Evolutionary conservation across 2,888 invertebrate genomes (phyloP), one percentile per base, ranked within the genome.

Genomic region (Drosophila putrida): DNA sequence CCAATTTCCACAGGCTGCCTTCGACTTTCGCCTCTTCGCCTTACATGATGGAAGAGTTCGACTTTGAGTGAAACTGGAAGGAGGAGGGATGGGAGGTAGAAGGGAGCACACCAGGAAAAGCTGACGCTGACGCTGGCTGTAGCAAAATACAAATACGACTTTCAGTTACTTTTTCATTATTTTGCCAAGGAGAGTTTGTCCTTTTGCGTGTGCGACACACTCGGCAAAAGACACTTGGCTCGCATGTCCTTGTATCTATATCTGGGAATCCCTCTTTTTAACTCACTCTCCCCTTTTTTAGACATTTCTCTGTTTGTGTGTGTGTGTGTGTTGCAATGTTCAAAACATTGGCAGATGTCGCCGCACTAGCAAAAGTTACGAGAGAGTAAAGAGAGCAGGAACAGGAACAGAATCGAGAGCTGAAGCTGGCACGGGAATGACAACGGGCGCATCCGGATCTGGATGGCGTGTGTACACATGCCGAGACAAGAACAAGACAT

Each of bases 161-260:
- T 84, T 88, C 87, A 88, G 83, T 88, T 84, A 84, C 83, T 84
- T 84, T 84, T 84, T 88, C 89, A 84, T 89, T 84, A 88, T 88
- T 88, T 84, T 88, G 69, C 82, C 78, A 88, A 81, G 88, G 85
- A 88, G 89, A 88, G 89, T 88, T 87, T 88, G 81, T 83, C 87
- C 84, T 83, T 75, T 84, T 75, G 79, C 78, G 75, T 75, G 82
- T 78, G 80, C 69, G 63, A 71, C 74, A 77, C 73, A 69, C 66
- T 61, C 64, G 62, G 51, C 64, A 59, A 64, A 74, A 74, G 62
- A 79, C 79, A 76, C 79, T 75, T 75, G 76, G 66, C 75, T 70
- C 54, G 54, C 75, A 78, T 68, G 74, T 68, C 55, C 61, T 46
- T 39, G 31, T 31, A 6, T 6, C 31, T 31, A 41, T 47, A 41